Evolutionary conservation across 2,888 invertebrate genomes (phyloP), one percentile per base, ranked within the genome.

Genomic region (Smittia aterrima): DNA sequence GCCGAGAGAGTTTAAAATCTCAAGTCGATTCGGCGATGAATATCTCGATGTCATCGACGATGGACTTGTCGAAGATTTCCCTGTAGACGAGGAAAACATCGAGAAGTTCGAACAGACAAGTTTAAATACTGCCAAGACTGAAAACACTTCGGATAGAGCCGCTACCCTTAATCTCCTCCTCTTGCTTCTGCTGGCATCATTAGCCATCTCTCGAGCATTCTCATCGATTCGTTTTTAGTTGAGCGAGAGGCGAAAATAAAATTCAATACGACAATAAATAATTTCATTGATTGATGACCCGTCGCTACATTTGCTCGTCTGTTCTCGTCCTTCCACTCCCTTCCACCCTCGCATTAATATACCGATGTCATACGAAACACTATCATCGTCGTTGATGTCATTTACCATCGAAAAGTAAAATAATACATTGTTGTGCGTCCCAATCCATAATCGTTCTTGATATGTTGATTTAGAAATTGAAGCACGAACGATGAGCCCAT

Each of bases 401-500:
- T 58, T 58, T 47, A 47, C 47, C 47, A 47, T 47, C 47, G 47
- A 47, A 22, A 22, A 16, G 58, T 18, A 58, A 58, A 58, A 58
- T 22, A 58, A 58, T 27, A 64, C 64, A 9, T 27, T 27, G 64
- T 27, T 27, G 25, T 64, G 64, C 27, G 64, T 27, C 9, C 27
- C 64, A n/a, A 66, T 40, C 66, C 40, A 66, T 66, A 66, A 66
- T 66, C 66, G 66, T 16, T 66, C 27, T 64, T 25, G 66, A 66
- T 66, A 66, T 66, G 66, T 66, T 66, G 66, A 66, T 66, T 66
- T 66, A 66, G 66, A 40, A 66, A 66, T 66, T 66, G 38, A 66
- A 66, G 66, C 66, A 66, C 66, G 66, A 40, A 40, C 66, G 16
- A 32, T n/a, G 22, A 40, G 66, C 66, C 40, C 66, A 66, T 66